A percentile compares a stretch with the other conserved stretches of the same genome.
phyloP scores from a whole-genome alignment of 2,888 invertebrate species.

The Gari tellinella region DNA sequence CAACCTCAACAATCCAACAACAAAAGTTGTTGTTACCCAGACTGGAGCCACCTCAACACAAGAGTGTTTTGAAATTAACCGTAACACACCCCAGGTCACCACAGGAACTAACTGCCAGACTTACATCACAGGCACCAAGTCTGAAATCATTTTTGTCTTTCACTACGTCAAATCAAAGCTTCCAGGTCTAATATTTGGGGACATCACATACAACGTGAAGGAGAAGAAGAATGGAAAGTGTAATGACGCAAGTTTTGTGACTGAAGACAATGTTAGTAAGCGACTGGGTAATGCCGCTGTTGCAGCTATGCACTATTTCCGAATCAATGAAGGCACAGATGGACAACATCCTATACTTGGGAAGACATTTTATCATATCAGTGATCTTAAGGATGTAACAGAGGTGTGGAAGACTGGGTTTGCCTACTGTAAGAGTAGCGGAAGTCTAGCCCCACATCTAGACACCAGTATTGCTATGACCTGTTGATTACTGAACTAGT shows the following conservation, averaged over 20 bases:
- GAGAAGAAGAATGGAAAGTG: conserved; percentile 43
- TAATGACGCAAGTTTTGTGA: conserved; percentile 26
- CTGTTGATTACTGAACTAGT: conserved; percentile 44
- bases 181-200: conserved; percentile 72
- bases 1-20: conserved; percentile 1
- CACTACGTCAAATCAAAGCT: conserved; percentile 59
- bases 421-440: conserved; percentile 72
- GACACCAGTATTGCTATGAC: conserved; percentile 49
- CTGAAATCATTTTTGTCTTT: conserved; percentile 63
- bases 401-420: conserved; percentile 79
- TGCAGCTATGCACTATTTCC: conserved; percentile 71
- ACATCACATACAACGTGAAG: conserved; percentile 70
- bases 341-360: conserved; percentile 44
- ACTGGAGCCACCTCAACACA: conserved; percentile 22
- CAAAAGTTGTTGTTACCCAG: conserved; percentile 8
- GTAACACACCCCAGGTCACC: conserved; percentile 36
- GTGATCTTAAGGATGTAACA: conserved; percentile 65
- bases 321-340: conserved; percentile 39
- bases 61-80: conserved; percentile 68
- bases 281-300: conserved; percentile 12
- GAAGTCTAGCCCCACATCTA: conserved; percentile 71
- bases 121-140: conserved; percentile 32
- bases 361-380: conserved; percentile 32
- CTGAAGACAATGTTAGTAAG: conserved; percentile 36
- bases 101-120: conserved; percentile 27